Conservation (phyloP, 2,888 invertebrate species). For the Chrysolina americana region DNA sequence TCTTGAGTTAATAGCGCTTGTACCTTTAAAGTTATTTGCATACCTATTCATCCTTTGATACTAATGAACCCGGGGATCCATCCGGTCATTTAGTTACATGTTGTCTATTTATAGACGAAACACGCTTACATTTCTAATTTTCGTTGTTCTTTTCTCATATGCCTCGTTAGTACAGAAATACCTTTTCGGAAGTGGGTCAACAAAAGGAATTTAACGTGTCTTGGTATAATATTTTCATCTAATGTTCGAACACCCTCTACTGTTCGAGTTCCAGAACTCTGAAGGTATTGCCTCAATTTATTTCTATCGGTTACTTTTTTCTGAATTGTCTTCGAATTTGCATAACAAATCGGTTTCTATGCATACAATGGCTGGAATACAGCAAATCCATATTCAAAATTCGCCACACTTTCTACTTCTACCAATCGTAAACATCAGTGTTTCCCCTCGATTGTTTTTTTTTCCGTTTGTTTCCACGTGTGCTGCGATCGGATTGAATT, state of each 20-base stretch:
- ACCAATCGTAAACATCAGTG: constrained; percentile 11
- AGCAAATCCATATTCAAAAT: constrained; percentile 3
- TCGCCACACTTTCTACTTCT: constrained; percentile 16
- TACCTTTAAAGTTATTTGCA: not conserved
- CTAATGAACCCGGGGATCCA: constrained; percentile 1
- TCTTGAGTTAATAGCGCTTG: too few relatives aligned
- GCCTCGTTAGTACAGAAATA: too few relatives aligned
- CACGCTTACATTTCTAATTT: constrained; percentile 15
- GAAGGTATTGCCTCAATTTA: not conserved
- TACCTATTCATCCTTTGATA: not conserved
- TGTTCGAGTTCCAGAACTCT: not conserved
- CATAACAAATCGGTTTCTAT: not conserved
- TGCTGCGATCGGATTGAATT: not conserved
- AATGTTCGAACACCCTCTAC: not conserved
- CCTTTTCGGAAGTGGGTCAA: not conserved
- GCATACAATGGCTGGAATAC: constrained; percentile 1
- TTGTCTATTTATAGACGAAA: constrained; percentile 3
- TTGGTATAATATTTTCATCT: too few relatives aligned
- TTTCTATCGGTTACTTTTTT: not conserved
- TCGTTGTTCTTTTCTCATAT: not conserved
- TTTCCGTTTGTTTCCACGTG: constrained; percentile 11
- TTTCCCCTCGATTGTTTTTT: constrained; percentile 10
- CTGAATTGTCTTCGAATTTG: not conserved
- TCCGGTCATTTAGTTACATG: constrained; percentile 7
- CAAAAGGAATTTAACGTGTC: too few relatives aligned